Base-by-base conservation (phyloP, 2,888 invertebrate genomes). In the Drosophila melanosoma region DNA sequence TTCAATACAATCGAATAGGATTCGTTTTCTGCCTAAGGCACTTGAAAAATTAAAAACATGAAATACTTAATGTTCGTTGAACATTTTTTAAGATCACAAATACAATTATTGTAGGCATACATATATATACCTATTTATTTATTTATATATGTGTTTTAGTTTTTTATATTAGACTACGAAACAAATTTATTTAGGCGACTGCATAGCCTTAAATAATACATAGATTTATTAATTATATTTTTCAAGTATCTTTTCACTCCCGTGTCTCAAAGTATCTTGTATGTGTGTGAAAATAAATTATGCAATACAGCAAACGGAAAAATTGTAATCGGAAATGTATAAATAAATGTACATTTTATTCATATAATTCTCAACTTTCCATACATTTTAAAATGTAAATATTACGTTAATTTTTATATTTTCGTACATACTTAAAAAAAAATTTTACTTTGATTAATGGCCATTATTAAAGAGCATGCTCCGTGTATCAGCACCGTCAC, bases 241-340 rank as follows among this genome's bases (percentile, higher is more conserved):
- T 60, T 66, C 20, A 73, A 79, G 45, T 76, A 76, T 83, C 75
- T 82, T 76, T 75, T 69, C 23, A 74, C 79, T 89, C 89, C 90
- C 85, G 89, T 91, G 90, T 91, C 91, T 91, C 93, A 93, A 93
- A 93, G 93, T 93, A 93, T 93, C 93, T 93, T 93, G 93, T 93
- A 92, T 93, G 93, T 93, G 93, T 93, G 93, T 93, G 91, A 91
- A 92, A 91, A 91, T 73, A 85, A 85, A 89, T 82, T 87, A 82
- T 67, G 53, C 75, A 82, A 70, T 76, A 69, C 66, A 70, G 70
- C 74, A 77, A 84, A 83, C 67, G 81, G 69, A 81, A 82, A 88
- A 75, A 52, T 66, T 59, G 36, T 64, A 61, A 61, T 61, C 53
- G n/a, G 63, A 74, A 81, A 61, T 45, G 61, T 54, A 5, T 49